phyloP scores from a whole-genome alignment of 2,113 vertebrate genomes.

The Chaetodon auriga region DNA sequence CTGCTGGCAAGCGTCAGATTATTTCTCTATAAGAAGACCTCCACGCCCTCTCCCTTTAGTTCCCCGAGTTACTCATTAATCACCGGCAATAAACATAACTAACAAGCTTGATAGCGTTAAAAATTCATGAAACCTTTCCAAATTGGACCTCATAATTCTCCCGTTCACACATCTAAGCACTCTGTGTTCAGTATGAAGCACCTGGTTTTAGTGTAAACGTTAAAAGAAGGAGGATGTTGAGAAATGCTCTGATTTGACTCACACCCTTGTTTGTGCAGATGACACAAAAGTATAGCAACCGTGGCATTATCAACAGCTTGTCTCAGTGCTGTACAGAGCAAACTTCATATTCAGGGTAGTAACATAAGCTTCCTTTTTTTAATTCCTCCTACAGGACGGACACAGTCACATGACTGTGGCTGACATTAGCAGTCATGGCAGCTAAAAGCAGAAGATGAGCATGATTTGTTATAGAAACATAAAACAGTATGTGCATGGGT shows the following conservation, averaged over 20 bases:
- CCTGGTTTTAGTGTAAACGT: neutral
- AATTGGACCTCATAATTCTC: neutral
- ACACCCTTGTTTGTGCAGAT: constrained; percentile 11
- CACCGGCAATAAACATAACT: constrained; percentile 64
- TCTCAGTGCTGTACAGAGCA: neutral
- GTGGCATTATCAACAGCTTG: neutral
- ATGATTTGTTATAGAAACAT: neutral
- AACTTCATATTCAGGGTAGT: neutral
- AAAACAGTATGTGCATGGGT: neutral
- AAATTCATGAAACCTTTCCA: constrained; percentile 25
- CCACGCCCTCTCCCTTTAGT: constrained; percentile 70
- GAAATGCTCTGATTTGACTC: constrained; percentile 1
- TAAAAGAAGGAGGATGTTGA: neutral
- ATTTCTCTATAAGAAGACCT: constrained; percentile 47
- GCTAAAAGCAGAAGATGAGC: neutral
- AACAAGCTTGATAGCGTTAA: constrained; percentile 53
- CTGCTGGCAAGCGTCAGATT: constrained; percentile 25
- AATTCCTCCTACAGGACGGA: neutral
- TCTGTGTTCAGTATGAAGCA: neutral
- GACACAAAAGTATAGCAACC: neutral
- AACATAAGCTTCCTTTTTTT: neutral
- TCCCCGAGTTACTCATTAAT: constrained; percentile 84
- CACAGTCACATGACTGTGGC: neutral
- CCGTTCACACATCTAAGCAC: neutral
- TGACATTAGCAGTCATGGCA: neutral